Percentiles rank a stretch among this genome's conserved stretches.
These are phyloP conservation scores for Oxytorus armatus DNA, from an alignment of 2,888 invertebrate genomes.

Conservation along the genomic window DNA sequence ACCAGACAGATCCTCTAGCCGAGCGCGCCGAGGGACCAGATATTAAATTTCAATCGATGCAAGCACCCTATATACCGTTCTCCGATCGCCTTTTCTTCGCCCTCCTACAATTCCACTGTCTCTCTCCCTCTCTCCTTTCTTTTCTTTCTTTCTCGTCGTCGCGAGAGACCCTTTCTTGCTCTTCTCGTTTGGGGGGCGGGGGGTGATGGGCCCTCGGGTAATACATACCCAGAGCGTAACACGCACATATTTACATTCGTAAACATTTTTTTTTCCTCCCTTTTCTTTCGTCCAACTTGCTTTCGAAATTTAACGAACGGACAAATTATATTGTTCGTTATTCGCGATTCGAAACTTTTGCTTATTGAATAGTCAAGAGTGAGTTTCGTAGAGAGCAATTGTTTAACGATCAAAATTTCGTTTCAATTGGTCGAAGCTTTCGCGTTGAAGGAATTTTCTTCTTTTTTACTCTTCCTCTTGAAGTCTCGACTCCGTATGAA, in stretches of 20 bases:
- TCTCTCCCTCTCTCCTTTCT: slow-evolving; percentile 19
- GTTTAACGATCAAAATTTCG: no score
- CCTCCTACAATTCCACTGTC: slow-evolving; percentile 39
- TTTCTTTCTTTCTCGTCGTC: no score
- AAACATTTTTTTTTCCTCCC: slow-evolving; percentile 1
- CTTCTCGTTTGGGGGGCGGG: not conserved
- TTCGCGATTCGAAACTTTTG: no score
- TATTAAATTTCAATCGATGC: slow-evolving; percentile 83
- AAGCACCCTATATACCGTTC: slow-evolving; percentile 31
- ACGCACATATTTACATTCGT: not conserved
- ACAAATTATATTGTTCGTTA: no score
- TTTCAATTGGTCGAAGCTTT: no score
- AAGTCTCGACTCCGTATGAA: no score
- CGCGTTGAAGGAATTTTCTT: no score
- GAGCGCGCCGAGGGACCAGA: slow-evolving; percentile 74
- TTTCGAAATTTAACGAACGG: no score
- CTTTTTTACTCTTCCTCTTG: no score
- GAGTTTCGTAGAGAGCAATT: no score
- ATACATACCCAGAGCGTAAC: slow-evolving; percentile 17
- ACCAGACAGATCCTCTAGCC: slow-evolving; percentile 75
- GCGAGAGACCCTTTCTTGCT: slow-evolving; percentile 11
- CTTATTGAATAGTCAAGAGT: no score
- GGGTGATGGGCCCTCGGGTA: slow-evolving; percentile 50
- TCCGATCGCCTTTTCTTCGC: slow-evolving; percentile 59
- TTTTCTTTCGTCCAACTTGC: no score